phyloP scores from a whole-genome alignment of 2,888 invertebrate species.

The Teleogryllus oceanicus region DNA sequence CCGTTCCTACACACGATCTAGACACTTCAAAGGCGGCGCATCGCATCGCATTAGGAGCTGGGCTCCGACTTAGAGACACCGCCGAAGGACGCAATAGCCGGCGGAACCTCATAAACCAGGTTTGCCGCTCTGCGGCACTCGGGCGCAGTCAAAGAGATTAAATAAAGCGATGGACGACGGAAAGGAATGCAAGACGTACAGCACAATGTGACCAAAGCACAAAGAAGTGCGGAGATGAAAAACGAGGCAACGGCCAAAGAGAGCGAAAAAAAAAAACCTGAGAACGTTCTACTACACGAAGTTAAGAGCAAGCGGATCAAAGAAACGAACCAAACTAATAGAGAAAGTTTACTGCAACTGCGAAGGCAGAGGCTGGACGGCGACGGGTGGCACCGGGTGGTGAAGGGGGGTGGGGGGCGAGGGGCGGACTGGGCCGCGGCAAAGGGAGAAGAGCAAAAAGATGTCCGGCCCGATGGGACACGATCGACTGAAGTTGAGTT shows the following conservation, averaged over 20 bases:
- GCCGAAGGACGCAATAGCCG: not conserved
- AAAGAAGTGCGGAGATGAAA: not conserved
- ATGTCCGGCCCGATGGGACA: not conserved
- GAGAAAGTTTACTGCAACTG: not conserved
- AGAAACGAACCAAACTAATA: not conserved
- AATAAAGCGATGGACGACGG: not conserved
- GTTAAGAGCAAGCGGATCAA: not conserved
- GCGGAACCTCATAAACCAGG: not conserved
- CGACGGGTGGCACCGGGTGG: not conserved
- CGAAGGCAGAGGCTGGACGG: not conserved
- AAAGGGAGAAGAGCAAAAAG: not conserved
- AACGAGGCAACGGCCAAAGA: not conserved
- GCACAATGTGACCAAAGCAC: not conserved
- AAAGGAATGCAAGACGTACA: not conserved
- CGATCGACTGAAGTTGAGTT: constrained; percentile 3
- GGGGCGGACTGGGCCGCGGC: not conserved
- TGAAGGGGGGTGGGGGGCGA: not conserved
- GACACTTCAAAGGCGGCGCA: not conserved
- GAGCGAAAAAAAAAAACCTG: not conserved
- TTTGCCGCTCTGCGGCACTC: not conserved
- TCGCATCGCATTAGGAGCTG: not conserved
- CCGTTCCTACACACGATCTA: not conserved
- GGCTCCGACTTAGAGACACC: not conserved
- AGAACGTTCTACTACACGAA: not conserved
- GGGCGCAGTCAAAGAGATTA: not conserved